Evolutionary conservation across 2,797 vertebrate species (phyloP), one percentile per base, ranked within the genome.

Genomic region (Orientallactaga sibirica): DNA sequence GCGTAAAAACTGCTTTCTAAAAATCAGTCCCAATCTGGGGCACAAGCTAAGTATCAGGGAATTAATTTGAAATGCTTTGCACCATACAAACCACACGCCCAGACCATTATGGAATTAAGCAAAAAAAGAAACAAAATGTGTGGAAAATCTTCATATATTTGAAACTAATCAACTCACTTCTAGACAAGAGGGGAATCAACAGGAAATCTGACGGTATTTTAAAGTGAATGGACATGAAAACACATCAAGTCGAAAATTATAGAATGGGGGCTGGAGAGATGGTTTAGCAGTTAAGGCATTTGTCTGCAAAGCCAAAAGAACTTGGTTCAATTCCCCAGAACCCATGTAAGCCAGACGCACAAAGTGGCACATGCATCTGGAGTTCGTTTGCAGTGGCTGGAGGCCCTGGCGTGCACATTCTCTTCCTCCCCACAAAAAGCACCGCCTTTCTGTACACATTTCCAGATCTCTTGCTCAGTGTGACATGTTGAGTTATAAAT

Each of bases 171-270:
- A 75, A 68, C 68, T 79, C 37, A 33, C 24, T 74, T 64, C 41
- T 62, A 64, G 73, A 84, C 52, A 76, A 78, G 83, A 93, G 16
- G 67, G n/a, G 87, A 74, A 73, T 43, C 27, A 71, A 58, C 62
- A 33, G 37, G 33, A 87, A 84, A 78, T 33, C 7, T 73, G n/a
- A 20, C 86, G 66, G 29, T 78, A 67, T 11, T 82, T 43, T 11
- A 29, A 52, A 52, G 15, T n/a, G 37, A 86, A 55, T 27, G 5
- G 64, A 37, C 70, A 90, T 27, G 27, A 33, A 75, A 55, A 6
- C 5, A 74, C 1, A 52, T n/a, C 41, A 71, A 81, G 67, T 86
- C 11, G 43, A 80, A 80, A 76, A 66, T 20, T 18, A 19, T 33
- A 11, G 61, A 33, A 68, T 62, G 61, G 10, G 48, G 48, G 48